A percentile compares a stretch with the other conserved stretches of the same genome.
phyloP scores from a whole-genome alignment of 2,113 vertebrate genomes.

The Potamarius usumacintae region DNA sequence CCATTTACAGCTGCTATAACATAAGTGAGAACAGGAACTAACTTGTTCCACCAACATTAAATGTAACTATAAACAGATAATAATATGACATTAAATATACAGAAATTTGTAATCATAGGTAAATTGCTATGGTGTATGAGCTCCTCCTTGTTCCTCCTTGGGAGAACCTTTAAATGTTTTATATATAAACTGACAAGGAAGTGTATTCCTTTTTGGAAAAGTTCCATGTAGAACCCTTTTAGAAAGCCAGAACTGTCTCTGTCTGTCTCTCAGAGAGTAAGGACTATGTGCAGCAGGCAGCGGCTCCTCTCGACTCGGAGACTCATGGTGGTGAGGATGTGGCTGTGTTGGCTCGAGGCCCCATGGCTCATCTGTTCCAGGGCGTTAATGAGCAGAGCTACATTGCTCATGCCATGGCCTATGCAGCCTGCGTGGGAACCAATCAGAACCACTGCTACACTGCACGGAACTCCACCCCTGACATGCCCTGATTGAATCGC shows the following conservation, averaged over 20 bases:
- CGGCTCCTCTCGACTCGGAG: conserved; percentile 60
- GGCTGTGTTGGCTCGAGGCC: conserved; percentile 67
- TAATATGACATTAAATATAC: not conserved
- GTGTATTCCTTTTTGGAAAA: not conserved
- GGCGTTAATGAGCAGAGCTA: conserved; percentile 76
- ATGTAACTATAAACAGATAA: not conserved
- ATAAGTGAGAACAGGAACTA: not conserved
- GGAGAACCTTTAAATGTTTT: not conserved
- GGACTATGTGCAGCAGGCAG: conserved; percentile 69
- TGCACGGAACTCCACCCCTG: not conserved
- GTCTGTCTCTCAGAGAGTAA: conserved; percentile 58
- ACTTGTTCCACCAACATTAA: not conserved
- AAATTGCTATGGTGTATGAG: not conserved
- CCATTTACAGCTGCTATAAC: not conserved
- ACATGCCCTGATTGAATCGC: not conserved
- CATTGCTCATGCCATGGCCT: conserved; percentile 74
- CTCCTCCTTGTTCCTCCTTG: not conserved
- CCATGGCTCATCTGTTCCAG: conserved; percentile 76
- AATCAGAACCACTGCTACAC: conserved; percentile 69
- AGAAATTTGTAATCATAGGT: not conserved
- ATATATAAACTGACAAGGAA: not conserved
- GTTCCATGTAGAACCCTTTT: not conserved
- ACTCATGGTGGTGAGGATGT: conserved; percentile 78
- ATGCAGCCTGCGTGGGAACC: conserved; percentile 69
- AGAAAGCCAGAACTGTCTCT: not conserved